Base-by-base conservation (phyloP, 1,140 invertebrate species). In the Drosophila busckii region DNA sequence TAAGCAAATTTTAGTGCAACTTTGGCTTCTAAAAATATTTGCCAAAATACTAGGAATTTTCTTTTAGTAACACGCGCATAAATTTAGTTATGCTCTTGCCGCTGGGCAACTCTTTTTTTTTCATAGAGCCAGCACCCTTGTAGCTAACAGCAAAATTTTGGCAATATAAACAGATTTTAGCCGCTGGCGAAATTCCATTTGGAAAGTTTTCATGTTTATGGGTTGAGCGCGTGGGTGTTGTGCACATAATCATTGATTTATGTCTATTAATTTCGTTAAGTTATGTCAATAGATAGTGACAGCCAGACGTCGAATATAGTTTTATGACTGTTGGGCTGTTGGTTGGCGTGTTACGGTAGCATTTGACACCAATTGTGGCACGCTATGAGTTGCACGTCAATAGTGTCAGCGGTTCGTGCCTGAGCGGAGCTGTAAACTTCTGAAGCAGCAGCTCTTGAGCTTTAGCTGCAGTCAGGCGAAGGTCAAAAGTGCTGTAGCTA, bases 351-450 rank as follows among this genome's bases (percentile, higher is more conserved):
- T 70, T 82, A 70, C 64, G 56, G 76, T 70, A 60, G 56, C 56
- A 60, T 82, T 80, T 80, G 75, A 82, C 75, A 80, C 69, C 75
- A 75, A 75, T 80, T 80, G 71, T 54, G 59, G 67, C 56, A 15
- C 61, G 46, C 40, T 64, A 48, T 54, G 37, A 42, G 61, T 70
- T 53, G 70, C 70, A 75, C 71, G 70, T 70, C 49, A 70, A 50
- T 69, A 58, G 29, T 59, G 42, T 19, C 69, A 82, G 32, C 64
- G 65, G 70, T 75, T 82, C 70, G 75, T 80, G 69, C 54, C 66
- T 48, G 49, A 80, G 70, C 55, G 70, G 31, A 63, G 44, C 28
- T 37, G 13, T 19, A 40, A 9, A 31, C 20, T 49, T 53, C 28
- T 53, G 28, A 44, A 44, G 19, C 12, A 46, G 25, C 4, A 25